Conservation (phyloP, 2,888 invertebrate species). For the Orchesella flavescens region DNA sequence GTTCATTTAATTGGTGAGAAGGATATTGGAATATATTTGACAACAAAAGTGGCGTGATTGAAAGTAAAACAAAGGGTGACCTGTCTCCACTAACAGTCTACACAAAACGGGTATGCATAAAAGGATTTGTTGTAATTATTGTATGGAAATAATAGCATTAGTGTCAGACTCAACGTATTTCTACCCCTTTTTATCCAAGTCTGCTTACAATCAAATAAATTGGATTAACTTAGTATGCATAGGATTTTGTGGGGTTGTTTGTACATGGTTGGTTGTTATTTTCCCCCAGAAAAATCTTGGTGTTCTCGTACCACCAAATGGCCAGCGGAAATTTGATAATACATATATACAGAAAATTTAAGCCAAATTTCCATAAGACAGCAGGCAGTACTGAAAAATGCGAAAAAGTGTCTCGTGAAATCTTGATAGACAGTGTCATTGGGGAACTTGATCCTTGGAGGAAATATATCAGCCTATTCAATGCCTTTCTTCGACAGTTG, state of each 20-base stretch:
- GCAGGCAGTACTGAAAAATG: background rate
- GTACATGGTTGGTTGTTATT: no score
- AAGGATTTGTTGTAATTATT: background rate
- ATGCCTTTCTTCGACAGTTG: slow-evolving; percentile 60
- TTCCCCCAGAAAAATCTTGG: background rate
- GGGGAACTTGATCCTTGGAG: slow-evolving; percentile 63
- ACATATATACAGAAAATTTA: background rate
- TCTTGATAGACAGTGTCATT: slow-evolving; percentile 63
- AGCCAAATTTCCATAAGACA: slow-evolving; percentile 1
- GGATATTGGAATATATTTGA: no score
- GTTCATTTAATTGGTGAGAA: no score
- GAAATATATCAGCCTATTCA: slow-evolving; percentile 61
- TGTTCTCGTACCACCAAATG: background rate
- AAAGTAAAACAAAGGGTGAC: no score
- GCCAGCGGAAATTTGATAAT: background rate
- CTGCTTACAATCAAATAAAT: no score
- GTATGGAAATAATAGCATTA: background rate
- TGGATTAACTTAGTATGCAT: background rate
- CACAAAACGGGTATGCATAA: background rate
- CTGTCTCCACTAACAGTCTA: background rate
- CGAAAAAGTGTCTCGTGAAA: slow-evolving; percentile 60
- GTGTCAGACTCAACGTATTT: no score
- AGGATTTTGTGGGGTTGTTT: background rate
- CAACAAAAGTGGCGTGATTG: no score
- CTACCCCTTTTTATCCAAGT: no score